Percentiles rank a stretch among this genome's conserved stretches.
These are phyloP conservation scores for Himalopsyche kuldschensis DNA, from an alignment of 2,888 invertebrate genomes.

Conservation along the genomic window DNA sequence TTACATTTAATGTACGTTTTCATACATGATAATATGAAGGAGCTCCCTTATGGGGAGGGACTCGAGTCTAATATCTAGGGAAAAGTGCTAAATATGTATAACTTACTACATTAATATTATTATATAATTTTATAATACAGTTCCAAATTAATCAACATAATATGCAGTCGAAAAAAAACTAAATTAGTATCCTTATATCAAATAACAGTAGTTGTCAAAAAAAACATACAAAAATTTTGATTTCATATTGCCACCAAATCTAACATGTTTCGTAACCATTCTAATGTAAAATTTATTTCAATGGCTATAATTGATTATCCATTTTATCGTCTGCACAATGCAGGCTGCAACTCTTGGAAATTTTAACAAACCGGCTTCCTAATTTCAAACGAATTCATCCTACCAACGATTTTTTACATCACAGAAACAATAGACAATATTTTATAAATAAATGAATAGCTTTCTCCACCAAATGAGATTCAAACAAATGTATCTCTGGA, in stretches of 20 bases:
- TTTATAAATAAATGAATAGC: not conserved
- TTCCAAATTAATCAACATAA: slow-evolving; percentile 36
- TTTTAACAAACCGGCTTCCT: not conserved
- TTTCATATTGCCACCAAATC: not conserved
- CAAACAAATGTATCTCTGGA: not conserved
- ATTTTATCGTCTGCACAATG: not conserved
- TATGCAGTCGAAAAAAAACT: slow-evolving; percentile 36
- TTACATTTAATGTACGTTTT: slow-evolving; percentile 25
- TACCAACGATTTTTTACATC: not conserved
- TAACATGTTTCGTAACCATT: not conserved
- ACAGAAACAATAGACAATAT: not conserved
- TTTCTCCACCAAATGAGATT: not conserved
- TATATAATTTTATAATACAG: slow-evolving; percentile 34
- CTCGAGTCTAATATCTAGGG: slow-evolving; percentile 33
- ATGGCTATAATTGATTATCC: not conserved
- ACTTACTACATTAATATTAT: slow-evolving; percentile 21
- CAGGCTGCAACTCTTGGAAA: not conserved
- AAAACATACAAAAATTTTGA: slow-evolving; percentile 2
- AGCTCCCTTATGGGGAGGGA: slow-evolving; percentile 7
- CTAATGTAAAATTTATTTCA: not conserved
- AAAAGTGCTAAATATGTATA: slow-evolving; percentile 37
- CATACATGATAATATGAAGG: slow-evolving; percentile 19
- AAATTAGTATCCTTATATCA: slow-evolving; percentile 24
- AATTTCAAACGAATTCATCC: not conserved
- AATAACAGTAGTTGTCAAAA: slow-evolving; percentile 26